A percentile compares a stretch with the other conserved stretches of the same genome.
Conservation (phyloP, 2,888 invertebrate genomes). For the Heliconius charithonia region DNA sequence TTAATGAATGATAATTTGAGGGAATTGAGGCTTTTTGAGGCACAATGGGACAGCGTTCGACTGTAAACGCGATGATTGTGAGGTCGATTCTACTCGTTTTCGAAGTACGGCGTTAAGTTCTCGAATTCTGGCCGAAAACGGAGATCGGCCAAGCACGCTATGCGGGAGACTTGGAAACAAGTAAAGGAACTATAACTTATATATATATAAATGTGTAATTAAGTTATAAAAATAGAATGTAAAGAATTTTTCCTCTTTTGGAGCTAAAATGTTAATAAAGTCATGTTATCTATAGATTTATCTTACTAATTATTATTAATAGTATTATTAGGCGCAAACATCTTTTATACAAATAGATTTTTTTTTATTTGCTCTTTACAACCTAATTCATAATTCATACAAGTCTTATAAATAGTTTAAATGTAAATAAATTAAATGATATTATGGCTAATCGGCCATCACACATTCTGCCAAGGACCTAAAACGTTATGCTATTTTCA, state of each 20-base stretch:
- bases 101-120: too few relatives aligned
- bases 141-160: not conserved
- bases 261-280: not conserved
- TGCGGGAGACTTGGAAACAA: not conserved
- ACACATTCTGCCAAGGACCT: not conserved
- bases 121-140: too few relatives aligned
- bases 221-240: not conserved
- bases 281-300: too few relatives aligned
- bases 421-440: slow-evolving; percentile 11
- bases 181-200: not conserved
- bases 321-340: not conserved
- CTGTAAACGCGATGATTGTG: too few relatives aligned
- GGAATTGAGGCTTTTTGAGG: too few relatives aligned
- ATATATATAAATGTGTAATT: not conserved
- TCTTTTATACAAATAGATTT: not conserved
- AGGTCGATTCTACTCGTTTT: too few relatives aligned
- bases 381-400: not conserved
- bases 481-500: not conserved
- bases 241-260: not conserved
- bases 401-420: not conserved
- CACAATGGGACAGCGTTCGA: too few relatives aligned
- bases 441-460: slow-evolving; percentile 1
- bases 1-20: too few relatives aligned
- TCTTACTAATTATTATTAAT: not conserved
- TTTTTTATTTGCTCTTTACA: not conserved